phyloP scores from a whole-genome alignment of 2,797 vertebrate species.

The Enteromius treurensis region DNA sequence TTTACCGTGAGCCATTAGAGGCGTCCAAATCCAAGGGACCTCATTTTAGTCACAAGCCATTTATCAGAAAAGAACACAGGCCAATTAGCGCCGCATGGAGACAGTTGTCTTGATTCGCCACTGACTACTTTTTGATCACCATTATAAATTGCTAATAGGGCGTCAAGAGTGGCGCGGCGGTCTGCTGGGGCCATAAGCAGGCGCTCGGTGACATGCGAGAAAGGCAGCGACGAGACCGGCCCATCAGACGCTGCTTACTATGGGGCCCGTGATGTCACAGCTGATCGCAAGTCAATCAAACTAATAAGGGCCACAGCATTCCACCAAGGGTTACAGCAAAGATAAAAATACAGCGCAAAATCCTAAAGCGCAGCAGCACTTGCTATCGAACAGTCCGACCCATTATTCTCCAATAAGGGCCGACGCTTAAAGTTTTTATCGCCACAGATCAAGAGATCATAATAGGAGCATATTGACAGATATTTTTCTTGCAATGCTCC shows the following conservation, averaged over 20 bases:
- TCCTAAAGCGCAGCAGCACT: constrained; percentile 70
- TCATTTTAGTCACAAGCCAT: constrained; percentile 90
- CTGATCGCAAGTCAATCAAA: constrained; percentile 91
- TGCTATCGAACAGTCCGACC: constrained; percentile 73
- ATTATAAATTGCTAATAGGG: constrained; percentile 99
- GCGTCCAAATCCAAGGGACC: constrained; percentile 87
- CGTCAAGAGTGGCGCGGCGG: constrained; percentile 88
- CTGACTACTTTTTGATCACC: constrained; percentile 99
- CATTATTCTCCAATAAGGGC: constrained; percentile 97
- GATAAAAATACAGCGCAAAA: constrained; percentile 59
- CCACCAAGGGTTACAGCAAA: constrained; percentile 69
- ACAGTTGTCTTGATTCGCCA: constrained; percentile 98
- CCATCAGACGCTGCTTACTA: constrained; percentile 91
- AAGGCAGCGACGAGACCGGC: constrained; percentile 84
- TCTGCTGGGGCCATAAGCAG: constrained; percentile 85
- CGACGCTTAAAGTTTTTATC: constrained; percentile 93
- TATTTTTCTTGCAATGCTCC: constrained; percentile 92
- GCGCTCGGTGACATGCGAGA: constrained; percentile 91
- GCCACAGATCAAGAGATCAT: constrained; percentile 99
- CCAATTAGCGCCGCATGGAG: constrained; percentile 97
- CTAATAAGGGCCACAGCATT: constrained; percentile 90
- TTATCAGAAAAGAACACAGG: constrained; percentile 99
- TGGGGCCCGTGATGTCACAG: constrained; percentile 84
- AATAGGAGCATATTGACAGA: constrained; percentile 99
- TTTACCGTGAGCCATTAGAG: constrained; percentile 94